Conservation (phyloP, 2,888 invertebrate species). For the Drosophila atripex region DNA sequence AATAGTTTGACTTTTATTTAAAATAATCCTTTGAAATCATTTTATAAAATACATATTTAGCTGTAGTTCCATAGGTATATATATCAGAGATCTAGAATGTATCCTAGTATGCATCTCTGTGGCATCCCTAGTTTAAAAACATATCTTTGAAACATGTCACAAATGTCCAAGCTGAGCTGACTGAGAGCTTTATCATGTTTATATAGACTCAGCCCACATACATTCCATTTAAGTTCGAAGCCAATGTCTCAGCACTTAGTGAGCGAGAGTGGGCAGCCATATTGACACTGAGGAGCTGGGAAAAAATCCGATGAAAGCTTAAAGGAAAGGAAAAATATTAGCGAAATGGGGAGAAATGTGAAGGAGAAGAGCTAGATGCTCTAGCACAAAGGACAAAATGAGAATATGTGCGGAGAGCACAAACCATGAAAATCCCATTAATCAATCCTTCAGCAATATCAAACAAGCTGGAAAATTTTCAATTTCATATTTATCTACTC, state of each 20-base stretch:
- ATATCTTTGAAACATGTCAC: slow-evolving; percentile 21
- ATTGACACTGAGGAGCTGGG: slow-evolving; percentile 18
- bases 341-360: background rate
- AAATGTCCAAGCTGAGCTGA: slow-evolving; percentile 4
- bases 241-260: slow-evolving; percentile 37
- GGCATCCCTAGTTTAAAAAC: slow-evolving; percentile 13
- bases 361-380: slow-evolving; percentile 11
- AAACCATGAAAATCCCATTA: slow-evolving; percentile 79
- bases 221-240: slow-evolving; percentile 10
- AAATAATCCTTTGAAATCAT: too few species aligned
- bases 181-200: slow-evolving; percentile 33
- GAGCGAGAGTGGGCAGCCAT: slow-evolving; percentile 20
- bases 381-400: slow-evolving; percentile 2
- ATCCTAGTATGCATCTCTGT: background rate
- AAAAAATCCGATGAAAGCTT: slow-evolving; percentile 24
- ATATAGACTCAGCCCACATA: background rate
- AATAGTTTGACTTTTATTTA: too few species aligned
- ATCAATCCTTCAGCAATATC: slow-evolving; percentile 77
- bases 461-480: slow-evolving; percentile 82
- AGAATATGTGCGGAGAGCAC: slow-evolving; percentile 12
- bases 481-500: slow-evolving; percentile 62
- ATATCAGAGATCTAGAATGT: too few species aligned
- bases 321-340: slow-evolving; percentile 15
- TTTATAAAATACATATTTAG: too few species aligned
- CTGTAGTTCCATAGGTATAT: too few species aligned